These are phyloP conservation scores for Panulirus ornatus DNA, from an alignment of 1,140 invertebrate genomes.

Conservation along the genomic window DNA sequence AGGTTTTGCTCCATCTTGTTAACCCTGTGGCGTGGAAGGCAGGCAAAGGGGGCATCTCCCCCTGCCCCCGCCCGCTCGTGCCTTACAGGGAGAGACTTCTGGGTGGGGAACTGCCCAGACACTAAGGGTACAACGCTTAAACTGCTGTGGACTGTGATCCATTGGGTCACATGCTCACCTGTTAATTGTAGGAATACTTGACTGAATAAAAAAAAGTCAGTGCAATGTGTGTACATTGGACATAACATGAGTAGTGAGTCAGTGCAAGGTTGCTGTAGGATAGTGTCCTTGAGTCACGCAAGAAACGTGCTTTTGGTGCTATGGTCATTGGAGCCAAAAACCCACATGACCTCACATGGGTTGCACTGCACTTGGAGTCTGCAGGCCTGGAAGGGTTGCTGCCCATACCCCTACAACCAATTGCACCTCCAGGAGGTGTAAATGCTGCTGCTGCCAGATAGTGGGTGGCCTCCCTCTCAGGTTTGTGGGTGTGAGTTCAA, in stretches of 20 bases:
- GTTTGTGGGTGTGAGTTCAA: slow-evolving; percentile 56
- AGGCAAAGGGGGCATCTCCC: slow-evolving; percentile 66
- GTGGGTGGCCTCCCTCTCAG: slow-evolving; percentile 50
- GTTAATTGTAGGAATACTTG: slow-evolving; percentile 55
- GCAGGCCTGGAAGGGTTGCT: slow-evolving; percentile 54
- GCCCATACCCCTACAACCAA: slow-evolving; percentile 28
- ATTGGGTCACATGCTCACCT: slow-evolving; percentile 66
- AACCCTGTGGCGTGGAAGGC: slow-evolving; percentile 72
- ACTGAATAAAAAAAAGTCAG: slow-evolving; percentile 55
- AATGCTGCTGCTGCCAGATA: slow-evolving; percentile 16
- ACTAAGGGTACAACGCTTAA: slow-evolving; percentile 70
- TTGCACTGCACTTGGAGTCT: slow-evolving; percentile 68
- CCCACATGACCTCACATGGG: slow-evolving; percentile 59
- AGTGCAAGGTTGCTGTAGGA: slow-evolving; percentile 70
- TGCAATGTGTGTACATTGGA: slow-evolving; percentile 65
- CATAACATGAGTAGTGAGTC: slow-evolving; percentile 64
- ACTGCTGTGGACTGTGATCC: slow-evolving; percentile 60
- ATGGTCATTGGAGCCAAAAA: slow-evolving; percentile 43
- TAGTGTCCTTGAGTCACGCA: slow-evolving; percentile 66
- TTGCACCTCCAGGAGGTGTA: slow-evolving; percentile 28
- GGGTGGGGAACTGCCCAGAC: slow-evolving; percentile 69
- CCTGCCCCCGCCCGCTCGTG: slow-evolving; percentile 62
- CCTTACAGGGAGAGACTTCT: slow-evolving; percentile 71
- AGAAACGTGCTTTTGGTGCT: slow-evolving; percentile 70
- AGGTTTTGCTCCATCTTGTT: slow-evolving; percentile 66